These are phyloP conservation scores for Protodeltote pygarga DNA, from an alignment of 2,888 invertebrate genomes.

Conservation along the genomic window DNA sequence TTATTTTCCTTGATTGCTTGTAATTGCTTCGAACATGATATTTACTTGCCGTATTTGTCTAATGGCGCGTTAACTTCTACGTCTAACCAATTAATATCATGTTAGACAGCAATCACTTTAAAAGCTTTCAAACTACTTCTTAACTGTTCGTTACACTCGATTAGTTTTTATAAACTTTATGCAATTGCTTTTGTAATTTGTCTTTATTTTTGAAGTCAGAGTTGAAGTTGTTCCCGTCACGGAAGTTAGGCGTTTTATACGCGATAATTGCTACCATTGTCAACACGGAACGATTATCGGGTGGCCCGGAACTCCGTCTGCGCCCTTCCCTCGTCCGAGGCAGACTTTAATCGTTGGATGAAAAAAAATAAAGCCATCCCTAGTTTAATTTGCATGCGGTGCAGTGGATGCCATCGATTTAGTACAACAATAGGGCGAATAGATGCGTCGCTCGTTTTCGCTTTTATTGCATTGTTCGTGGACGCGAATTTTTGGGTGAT, in stretches of 20 bases:
- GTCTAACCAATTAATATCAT: constrained; percentile 23
- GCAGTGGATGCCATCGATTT: constrained; percentile 58
- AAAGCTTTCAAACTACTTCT: constrained; percentile 38
- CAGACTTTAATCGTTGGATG: constrained; percentile 49
- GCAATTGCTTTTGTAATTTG: constrained; percentile 13
- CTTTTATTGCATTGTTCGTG: constrained; percentile 41
- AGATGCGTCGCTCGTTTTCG: constrained; percentile 41
- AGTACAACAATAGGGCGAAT: constrained; percentile 58
- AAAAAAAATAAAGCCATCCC: constrained; percentile 61
- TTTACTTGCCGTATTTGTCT: constrained; percentile 18
- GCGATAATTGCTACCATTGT: constrained; percentile 67
- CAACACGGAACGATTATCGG: constrained; percentile 63
- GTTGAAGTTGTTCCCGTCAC: constrained; percentile 15
- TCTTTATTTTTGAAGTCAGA: constrained; percentile 19
- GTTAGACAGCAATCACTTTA: constrained; percentile 22
- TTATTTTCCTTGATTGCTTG: constrained; percentile 16
- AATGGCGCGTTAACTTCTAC: constrained; percentile 20
- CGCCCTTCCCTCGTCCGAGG: constrained; percentile 47
- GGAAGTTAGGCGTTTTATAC: constrained; percentile 54
- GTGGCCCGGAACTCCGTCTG: constrained; percentile 49
- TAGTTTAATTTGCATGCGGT: constrained; percentile 67
- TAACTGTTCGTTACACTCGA: constrained; percentile 11
- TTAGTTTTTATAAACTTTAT: constrained; percentile 37
- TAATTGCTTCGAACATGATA: constrained; percentile 7
- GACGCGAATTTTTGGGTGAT: constrained; percentile 29